phyloP scores from a whole-genome alignment of 2,888 invertebrate species.

The Meteorus colon region DNA sequence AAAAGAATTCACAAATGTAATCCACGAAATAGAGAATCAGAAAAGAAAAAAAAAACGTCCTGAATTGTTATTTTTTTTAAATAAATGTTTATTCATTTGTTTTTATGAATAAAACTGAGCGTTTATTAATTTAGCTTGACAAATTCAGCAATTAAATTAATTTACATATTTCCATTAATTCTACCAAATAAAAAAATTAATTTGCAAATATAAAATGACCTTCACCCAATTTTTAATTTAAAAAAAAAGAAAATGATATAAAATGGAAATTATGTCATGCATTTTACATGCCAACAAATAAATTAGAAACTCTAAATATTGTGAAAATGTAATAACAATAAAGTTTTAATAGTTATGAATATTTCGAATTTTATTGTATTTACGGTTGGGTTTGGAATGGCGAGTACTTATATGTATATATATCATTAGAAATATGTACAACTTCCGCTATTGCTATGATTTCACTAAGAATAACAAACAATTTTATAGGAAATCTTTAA shows the following conservation, averaged over 20 bases:
- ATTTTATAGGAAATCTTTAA: too few relatives aligned
- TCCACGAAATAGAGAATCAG: neutral
- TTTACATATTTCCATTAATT: neutral
- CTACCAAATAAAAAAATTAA: neutral
- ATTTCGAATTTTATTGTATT: neutral
- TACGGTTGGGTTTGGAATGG: neutral
- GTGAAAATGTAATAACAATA: neutral
- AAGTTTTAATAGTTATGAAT: neutral
- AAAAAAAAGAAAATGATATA: neutral
- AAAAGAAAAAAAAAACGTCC: neutral
- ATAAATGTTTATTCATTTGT: neutral
- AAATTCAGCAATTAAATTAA: neutral
- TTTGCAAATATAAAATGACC: neutral
- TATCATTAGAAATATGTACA: neutral
- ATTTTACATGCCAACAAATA: neutral
- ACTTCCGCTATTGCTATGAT: neutral
- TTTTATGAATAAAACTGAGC: neutral
- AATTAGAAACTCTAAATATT: neutral
- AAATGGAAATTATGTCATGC: neutral
- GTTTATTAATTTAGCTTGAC: neutral
- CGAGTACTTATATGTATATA: neutral
- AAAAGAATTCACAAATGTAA: neutral
- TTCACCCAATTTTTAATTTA: neutral
- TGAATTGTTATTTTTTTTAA: neutral
- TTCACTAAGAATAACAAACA: neutral